phyloP scores from a whole-genome alignment of 1,140 invertebrate genomes.

The Bombyx mandarina region DNA sequence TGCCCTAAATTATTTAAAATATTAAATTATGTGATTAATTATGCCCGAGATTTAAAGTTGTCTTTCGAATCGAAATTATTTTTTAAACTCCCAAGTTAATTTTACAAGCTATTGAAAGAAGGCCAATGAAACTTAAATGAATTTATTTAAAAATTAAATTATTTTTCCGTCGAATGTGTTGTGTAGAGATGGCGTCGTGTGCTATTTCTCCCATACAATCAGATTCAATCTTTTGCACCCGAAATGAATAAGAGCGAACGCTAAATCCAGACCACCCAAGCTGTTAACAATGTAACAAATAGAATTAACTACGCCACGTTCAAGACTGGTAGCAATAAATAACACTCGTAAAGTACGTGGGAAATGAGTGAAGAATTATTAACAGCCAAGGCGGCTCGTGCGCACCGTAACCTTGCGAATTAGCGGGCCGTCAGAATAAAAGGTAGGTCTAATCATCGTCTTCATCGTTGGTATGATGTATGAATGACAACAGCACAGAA shows the following conservation, averaged over 20 bases:
- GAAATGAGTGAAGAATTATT: constrained; percentile 54
- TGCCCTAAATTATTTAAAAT: too few species aligned
- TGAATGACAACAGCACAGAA: constrained; percentile 10
- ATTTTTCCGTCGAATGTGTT: too few species aligned
- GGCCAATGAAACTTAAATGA: too few species aligned
- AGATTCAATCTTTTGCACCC: too few species aligned
- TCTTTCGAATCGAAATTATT: too few species aligned
- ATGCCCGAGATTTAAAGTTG: too few species aligned
- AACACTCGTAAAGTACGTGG: constrained; percentile 32
- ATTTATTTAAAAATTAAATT: too few species aligned
- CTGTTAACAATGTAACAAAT: background rate
- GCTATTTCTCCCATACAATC: too few species aligned
- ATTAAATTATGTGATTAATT: too few species aligned
- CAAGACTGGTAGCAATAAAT: constrained; percentile 20
- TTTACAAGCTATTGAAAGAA: too few species aligned
- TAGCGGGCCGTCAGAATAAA: constrained; percentile 22
- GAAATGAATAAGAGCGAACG: background rate
- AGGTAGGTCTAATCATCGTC: constrained; percentile 28
- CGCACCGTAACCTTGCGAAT: constrained; percentile 45
- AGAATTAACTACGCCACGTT: constrained; percentile 6
- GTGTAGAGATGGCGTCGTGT: too few species aligned
- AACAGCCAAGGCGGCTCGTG: constrained; percentile 54
- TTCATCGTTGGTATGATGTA: constrained; percentile 20
- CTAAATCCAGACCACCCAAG: constrained; percentile 5
- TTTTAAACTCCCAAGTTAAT: too few species aligned